phyloP scores from a whole-genome alignment of 2,797 vertebrate species.

The Poecilia velifera region DNA sequence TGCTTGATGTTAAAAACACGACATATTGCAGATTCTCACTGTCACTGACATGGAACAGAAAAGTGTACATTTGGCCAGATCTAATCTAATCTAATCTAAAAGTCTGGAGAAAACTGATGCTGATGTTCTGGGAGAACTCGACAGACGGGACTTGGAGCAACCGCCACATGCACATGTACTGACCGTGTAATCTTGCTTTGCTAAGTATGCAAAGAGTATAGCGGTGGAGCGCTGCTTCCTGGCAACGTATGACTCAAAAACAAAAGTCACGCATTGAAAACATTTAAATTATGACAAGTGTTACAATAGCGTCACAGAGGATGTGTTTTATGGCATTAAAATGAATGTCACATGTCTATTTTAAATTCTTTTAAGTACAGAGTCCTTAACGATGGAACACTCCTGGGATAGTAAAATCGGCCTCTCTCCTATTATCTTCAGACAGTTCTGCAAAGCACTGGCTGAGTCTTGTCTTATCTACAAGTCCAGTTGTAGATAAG shows the following conservation, averaged over 20 bases:
- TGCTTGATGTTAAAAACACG: background rate
- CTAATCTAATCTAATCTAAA: background rate
- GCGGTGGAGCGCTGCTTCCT: background rate
- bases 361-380: background rate
- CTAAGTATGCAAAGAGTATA: background rate
- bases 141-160: too few relatives aligned
- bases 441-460: background rate
- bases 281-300: background rate
- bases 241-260: background rate
- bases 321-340: background rate
- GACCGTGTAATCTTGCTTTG: background rate
- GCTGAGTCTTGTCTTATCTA: background rate
- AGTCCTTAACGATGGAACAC: background rate
- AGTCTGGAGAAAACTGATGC: background rate
- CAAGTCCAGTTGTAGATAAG: background rate
- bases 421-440: background rate
- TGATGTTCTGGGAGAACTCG: too few relatives aligned
- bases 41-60: background rate
- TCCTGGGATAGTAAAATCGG: background rate
- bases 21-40: background rate
- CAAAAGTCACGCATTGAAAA: background rate
- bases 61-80: background rate
- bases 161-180: too few relatives aligned
- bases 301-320: background rate
- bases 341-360: background rate